Conservation (phyloP, 1,140 invertebrate species). For the Plectrocnemia conspersa region DNA sequence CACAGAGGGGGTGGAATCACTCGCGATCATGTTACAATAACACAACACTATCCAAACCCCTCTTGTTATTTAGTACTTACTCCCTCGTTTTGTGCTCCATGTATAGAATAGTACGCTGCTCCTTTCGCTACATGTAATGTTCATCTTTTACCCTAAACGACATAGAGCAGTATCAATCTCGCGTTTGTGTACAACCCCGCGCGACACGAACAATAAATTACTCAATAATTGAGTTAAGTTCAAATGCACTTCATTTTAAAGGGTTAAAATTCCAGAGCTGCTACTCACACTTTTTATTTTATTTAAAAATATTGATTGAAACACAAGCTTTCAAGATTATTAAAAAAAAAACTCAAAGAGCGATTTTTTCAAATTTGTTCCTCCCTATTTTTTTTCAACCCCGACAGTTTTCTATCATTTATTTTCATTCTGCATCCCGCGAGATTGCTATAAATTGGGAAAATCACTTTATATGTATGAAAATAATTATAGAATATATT, state of each 20-base stretch:
- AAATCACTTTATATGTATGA: too few relatives aligned
- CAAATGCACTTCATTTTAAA: conserved; percentile 32
- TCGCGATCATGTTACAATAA: neutral
- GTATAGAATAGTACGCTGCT: too few relatives aligned
- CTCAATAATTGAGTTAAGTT: conserved; percentile 32
- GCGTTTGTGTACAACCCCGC: neutral
- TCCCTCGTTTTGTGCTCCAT: too few relatives aligned
- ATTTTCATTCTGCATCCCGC: conserved; percentile 31
- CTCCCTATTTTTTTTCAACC: conserved; percentile 18
- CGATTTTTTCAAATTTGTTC: conserved; percentile 4
- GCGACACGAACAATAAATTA: conserved; percentile 30
- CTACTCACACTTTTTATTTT: conserved; percentile 7
- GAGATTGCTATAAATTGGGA: too few relatives aligned
- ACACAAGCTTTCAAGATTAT: neutral
- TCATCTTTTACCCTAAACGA: conserved; percentile 3
- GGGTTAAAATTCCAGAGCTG: conserved; percentile 32
- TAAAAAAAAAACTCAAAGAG: conserved; percentile 3
- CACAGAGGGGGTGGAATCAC: neutral
- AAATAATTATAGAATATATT: too few relatives aligned
- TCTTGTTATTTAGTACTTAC: too few relatives aligned
- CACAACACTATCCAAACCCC: neutral
- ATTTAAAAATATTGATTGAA: conserved; percentile 8
- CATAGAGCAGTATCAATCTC: conserved; percentile 13
- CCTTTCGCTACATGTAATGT: too few relatives aligned
- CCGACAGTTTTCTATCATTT: conserved; percentile 31